A percentile compares a stretch with the other conserved stretches of the same genome.
phyloP scores from a whole-genome alignment of 2,888 invertebrate genomes.

The Leptinotarsa haldemani region DNA sequence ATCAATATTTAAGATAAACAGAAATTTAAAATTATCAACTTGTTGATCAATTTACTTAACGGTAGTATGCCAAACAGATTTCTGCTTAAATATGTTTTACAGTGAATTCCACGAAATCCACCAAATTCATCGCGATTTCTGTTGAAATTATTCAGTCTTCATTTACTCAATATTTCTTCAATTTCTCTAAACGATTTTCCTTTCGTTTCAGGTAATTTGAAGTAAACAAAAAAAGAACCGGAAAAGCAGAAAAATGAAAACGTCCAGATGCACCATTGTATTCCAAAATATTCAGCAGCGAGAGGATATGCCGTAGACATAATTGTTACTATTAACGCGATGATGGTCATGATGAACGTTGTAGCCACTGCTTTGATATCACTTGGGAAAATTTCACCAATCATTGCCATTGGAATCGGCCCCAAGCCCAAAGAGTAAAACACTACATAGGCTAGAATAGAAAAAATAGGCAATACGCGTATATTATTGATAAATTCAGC shows the following conservation, averaged over 20 bases:
- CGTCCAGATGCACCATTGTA: slow-evolving; percentile 30
- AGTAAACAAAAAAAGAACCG: slow-evolving; percentile 28
- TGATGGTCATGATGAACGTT: slow-evolving; percentile 22
- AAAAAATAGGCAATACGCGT: slow-evolving; percentile 76
- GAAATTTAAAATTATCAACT: too few species aligned
- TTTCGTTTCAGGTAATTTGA: slow-evolving; percentile 33
- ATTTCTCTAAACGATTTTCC: slow-evolving; percentile 36
- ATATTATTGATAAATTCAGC: slow-evolving; percentile 60
- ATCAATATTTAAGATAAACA: too few species aligned
- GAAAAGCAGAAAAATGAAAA: slow-evolving; percentile 27
- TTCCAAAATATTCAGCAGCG: slow-evolving; percentile 12
- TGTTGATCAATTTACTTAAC: too few species aligned
- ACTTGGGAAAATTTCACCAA: slow-evolving; percentile 24
- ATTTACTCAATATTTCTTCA: slow-evolving; percentile 27
- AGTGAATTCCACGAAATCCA: too few species aligned
- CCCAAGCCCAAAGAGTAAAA: slow-evolving; percentile 29
- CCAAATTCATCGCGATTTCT: too few species aligned
- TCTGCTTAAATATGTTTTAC: too few species aligned
- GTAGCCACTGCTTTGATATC: slow-evolving; percentile 27
- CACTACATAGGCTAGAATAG: slow-evolving; percentile 52
- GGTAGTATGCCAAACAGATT: too few species aligned
- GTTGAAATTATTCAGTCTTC: neutral
- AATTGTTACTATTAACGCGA: neutral
- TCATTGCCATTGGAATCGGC: slow-evolving; percentile 22
- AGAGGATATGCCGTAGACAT: slow-evolving; percentile 24